A percentile compares a stretch with the other conserved stretches of the same genome.
Conservation (phyloP, 2,113 vertebrate genomes). For the Chaetorhynchus papuensis region DNA sequence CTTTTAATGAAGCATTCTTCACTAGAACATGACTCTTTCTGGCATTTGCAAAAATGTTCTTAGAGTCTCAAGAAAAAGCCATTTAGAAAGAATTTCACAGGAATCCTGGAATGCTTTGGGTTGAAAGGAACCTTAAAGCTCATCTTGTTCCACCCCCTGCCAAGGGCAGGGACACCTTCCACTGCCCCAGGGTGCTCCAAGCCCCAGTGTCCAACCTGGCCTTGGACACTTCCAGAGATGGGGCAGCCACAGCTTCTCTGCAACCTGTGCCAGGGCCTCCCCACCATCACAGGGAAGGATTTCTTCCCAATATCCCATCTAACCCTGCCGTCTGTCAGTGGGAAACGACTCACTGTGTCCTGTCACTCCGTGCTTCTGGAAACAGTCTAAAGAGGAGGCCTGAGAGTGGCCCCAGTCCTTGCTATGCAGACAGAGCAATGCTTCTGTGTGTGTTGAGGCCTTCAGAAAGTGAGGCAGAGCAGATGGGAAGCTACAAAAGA, state of each 20-base stretch:
- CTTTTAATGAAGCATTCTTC: not conserved
- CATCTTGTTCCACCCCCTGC: rapidly evolving
- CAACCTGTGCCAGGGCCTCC: not conserved
- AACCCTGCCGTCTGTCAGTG: not conserved
- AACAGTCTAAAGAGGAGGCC: not conserved
- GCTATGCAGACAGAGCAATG: not conserved
- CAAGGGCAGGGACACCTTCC: not conserved
- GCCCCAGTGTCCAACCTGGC: rapidly evolving
- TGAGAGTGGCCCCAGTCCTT: no score
- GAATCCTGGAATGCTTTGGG: not conserved
- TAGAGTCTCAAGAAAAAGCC: not conserved
- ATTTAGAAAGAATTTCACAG: not conserved
- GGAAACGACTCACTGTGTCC: not conserved
- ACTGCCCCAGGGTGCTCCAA: not conserved
- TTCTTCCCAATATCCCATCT: not conserved
- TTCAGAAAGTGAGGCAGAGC: not conserved
- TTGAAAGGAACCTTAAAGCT: not conserved
- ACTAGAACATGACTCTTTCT: not conserved
- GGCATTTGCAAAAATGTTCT: not conserved
- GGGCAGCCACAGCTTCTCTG: not conserved
- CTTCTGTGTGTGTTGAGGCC: not conserved
- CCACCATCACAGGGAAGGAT: not conserved
- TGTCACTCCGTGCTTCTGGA: not conserved
- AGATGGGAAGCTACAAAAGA: not conserved
- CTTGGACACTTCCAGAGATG: not conserved